These are phyloP conservation scores for Stenolophus ochropezus DNA, from an alignment of 2,888 invertebrate genomes.

Conservation along the genomic window DNA sequence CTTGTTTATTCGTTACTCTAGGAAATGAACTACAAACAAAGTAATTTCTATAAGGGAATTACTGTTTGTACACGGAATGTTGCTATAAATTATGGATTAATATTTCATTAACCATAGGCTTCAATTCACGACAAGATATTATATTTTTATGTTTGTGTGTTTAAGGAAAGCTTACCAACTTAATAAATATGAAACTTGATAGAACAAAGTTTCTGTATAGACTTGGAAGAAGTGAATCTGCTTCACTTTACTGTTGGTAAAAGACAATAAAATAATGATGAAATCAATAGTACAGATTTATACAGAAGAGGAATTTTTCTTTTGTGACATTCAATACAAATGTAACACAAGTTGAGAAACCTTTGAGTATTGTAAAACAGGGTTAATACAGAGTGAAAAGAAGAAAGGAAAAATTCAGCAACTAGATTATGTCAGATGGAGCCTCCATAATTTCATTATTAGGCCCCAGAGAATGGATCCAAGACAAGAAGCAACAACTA, in stretches of 20 bases:
- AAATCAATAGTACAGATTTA: too few species aligned
- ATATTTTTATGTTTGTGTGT: too few species aligned
- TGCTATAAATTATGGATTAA: neutral
- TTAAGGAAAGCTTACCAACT: too few species aligned
- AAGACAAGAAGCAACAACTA: conserved; percentile 19
- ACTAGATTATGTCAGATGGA: neutral
- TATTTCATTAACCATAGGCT: neutral
- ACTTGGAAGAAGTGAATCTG: too few species aligned
- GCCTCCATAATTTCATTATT: neutral
- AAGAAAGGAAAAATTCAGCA: neutral
- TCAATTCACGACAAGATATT: too few species aligned
- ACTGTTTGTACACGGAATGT: neutral
- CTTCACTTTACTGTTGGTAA: too few species aligned
- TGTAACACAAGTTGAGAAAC: neutral
- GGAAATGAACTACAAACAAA: neutral
- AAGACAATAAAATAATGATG: too few species aligned
- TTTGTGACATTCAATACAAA: neutral
- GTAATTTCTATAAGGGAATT: neutral
- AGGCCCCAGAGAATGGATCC: neutral
- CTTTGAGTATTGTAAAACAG: neutral
- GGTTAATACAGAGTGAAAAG: neutral
- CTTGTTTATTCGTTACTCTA: neutral
- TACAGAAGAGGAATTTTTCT: neutral
- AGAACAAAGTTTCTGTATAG: too few species aligned
- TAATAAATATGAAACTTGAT: too few species aligned